These are phyloP conservation scores for Trididemnum miniatum DNA, from an alignment of 23 tunicate genomes.

Conservation along the genomic window DNA sequence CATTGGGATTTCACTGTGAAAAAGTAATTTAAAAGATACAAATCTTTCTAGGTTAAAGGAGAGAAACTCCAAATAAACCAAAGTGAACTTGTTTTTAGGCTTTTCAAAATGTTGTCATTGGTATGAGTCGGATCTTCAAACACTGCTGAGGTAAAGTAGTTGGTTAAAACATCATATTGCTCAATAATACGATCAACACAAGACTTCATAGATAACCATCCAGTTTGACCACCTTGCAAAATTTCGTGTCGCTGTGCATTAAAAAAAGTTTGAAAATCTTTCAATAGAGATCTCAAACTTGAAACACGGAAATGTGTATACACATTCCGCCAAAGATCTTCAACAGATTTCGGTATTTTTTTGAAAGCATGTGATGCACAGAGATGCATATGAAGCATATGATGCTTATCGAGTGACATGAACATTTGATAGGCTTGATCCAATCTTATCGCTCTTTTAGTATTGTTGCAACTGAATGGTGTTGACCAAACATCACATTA, in stretches of 20 bases:
- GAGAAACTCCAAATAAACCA: neutral
- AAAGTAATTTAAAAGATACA: neutral
- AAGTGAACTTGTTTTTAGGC: slow-evolving; percentile 12
- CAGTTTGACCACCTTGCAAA: neutral
- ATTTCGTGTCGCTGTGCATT: neutral
- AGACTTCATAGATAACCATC: slow-evolving; percentile 8
- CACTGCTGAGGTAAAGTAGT: neutral
- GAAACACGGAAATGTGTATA: slow-evolving; percentile 9
- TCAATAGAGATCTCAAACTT: too few species aligned
- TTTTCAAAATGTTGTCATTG: slow-evolving; percentile 7
- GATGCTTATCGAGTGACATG: neutral
- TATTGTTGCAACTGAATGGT: neutral
- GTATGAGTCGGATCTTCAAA: slow-evolving; percentile 1
- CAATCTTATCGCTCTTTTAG: neutral
- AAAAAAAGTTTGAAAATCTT: slow-evolving; percentile 8
- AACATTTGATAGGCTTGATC: neutral
- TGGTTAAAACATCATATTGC: slow-evolving; percentile 6
- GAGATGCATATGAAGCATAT: too few species aligned
- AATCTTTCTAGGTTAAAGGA: neutral
- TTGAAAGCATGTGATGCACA: slow-evolving; percentile 13
- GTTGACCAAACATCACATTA: slow-evolving; percentile 1
- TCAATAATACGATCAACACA: neutral
- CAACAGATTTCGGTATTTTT: slow-evolving; percentile 4
- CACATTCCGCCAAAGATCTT: neutral
- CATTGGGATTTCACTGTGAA: neutral